Evolutionary conservation across 2,113 vertebrate genomes (phyloP).

Genomic region (Boulengeromyrus knoepffleri): DNA sequence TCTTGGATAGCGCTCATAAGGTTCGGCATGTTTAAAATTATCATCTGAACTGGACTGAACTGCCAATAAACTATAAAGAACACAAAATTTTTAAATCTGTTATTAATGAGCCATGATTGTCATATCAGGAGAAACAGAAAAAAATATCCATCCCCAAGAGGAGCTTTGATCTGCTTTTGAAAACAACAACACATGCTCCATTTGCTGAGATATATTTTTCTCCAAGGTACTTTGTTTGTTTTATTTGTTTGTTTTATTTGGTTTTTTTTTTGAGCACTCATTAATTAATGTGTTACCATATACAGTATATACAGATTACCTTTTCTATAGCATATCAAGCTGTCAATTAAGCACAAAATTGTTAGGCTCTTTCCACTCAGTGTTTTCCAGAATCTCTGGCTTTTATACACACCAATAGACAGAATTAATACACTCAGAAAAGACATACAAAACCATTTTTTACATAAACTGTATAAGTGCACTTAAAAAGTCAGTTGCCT

Average conservation of each 20-base stretch:
- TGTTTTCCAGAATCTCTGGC: not conserved
- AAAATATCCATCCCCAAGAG: not conserved
- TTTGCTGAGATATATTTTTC: not conserved
- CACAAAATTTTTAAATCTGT: not conserved
- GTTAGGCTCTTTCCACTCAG: not conserved
- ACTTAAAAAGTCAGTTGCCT: not conserved
- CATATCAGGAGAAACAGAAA: not conserved
- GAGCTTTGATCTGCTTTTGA: not conserved
- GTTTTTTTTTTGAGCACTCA: conserved; percentile 14
- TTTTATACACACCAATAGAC: not conserved
- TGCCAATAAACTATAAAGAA: not conserved
- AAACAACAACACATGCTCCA: not conserved
- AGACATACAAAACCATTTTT: not conserved
- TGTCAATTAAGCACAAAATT: not conserved
- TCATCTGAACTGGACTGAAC: not conserved
- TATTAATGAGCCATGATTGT: not conserved
- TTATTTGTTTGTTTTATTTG: not conserved
- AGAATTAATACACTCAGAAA: not conserved
- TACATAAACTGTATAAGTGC: not conserved
- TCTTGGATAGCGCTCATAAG: not conserved
- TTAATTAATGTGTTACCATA: conserved; percentile 34
- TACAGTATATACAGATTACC: conserved; percentile 15
- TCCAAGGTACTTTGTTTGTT: not conserved
- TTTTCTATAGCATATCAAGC: conserved; percentile 9
- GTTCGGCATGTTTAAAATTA: not conserved